These are phyloP conservation scores for Galeopsomyia nigrocyanea DNA, from an alignment of 2,888 invertebrate species.

Conservation along the genomic window DNA sequence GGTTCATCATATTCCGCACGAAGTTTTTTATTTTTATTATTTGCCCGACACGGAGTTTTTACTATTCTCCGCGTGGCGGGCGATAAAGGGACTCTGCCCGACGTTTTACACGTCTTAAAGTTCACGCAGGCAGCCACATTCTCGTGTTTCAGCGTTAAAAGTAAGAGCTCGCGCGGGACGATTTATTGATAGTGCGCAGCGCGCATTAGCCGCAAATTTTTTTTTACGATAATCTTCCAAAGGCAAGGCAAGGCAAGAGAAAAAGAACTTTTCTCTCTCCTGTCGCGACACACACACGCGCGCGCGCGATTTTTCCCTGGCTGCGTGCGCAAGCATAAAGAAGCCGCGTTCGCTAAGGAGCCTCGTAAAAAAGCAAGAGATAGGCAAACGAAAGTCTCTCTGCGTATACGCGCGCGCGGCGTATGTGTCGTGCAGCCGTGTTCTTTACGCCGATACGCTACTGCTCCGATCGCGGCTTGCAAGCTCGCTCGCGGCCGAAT, in stretches of 20 bases:
- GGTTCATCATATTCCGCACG: no score
- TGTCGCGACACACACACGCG: not conserved
- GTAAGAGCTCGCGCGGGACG: not conserved
- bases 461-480: not conserved
- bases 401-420: not conserved
- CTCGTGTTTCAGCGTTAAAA: not conserved
- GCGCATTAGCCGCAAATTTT: constrained; percentile 33
- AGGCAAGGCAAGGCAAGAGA: no score
- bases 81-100: not conserved
- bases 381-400: constrained; percentile 25
- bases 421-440: not conserved
- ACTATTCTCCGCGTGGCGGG: no score
- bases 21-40: no score
- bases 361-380: constrained; percentile 25
- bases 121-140: not conserved
- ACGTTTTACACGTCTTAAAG: not conserved
- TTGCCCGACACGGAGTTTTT: no score
- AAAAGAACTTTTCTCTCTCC: not conserved
- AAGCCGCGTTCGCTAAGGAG: not conserved
- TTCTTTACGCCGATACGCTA: not conserved
- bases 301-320: constrained; percentile 24
- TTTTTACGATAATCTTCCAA: constrained; percentile 29
- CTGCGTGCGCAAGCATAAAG: constrained; percentile 29
- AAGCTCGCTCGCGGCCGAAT: constrained; percentile 10
- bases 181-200: not conserved